These are phyloP conservation scores for Myopa testacea DNA, from an alignment of 2,888 invertebrate species.

Conservation along the genomic window DNA sequence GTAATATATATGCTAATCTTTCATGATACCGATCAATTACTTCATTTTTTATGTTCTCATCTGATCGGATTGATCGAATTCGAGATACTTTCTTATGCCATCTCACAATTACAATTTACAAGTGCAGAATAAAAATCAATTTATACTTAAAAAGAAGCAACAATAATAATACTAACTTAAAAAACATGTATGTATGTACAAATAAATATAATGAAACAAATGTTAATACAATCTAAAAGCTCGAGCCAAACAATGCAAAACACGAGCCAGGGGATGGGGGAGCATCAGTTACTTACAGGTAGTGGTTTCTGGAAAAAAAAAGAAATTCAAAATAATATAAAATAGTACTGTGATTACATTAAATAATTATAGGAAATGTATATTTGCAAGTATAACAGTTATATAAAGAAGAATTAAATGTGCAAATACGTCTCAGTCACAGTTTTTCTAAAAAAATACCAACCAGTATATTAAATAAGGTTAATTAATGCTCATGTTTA, in stretches of 20 bases:
- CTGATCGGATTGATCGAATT: too few relatives aligned
- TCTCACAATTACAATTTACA: too few relatives aligned
- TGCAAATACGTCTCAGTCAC: background rate
- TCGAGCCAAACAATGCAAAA: background rate
- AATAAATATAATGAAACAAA: background rate
- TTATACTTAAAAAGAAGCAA: background rate
- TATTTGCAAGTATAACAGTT: background rate
- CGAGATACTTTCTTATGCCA: too few relatives aligned
- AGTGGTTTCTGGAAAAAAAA: constrained; percentile 55
- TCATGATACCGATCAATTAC: too few relatives aligned
- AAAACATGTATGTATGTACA: background rate
- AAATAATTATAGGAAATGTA: background rate
- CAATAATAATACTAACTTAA: background rate
- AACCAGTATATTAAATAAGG: too few relatives aligned
- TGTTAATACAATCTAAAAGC: background rate
- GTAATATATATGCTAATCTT: too few relatives aligned
- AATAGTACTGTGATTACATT: background rate
- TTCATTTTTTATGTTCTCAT: too few relatives aligned
- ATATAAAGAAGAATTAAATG: background rate
- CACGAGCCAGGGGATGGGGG: background rate
- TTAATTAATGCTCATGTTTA: too few relatives aligned
- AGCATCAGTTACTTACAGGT: constrained; percentile 53
- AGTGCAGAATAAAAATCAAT: too few relatives aligned
- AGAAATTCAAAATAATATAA: constrained; percentile 37
- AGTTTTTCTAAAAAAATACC: background rate